Evolutionary conservation across 2,797 vertebrate genomes (phyloP), one percentile per base, ranked within the genome.

Genomic region (Synanceia verrucosa): DNA sequence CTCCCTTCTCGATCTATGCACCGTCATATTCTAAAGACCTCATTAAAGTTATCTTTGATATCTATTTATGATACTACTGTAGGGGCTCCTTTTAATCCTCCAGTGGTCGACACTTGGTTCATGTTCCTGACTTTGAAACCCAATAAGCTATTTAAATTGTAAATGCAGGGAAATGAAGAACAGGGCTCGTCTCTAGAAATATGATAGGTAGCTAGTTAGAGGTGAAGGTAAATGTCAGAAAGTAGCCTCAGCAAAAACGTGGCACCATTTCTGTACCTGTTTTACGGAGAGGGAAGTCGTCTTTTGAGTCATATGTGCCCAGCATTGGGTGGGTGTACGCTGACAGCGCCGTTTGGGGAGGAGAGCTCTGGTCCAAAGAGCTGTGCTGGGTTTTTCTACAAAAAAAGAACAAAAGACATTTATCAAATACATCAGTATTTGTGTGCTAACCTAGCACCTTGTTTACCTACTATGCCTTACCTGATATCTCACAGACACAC

Each of bases 251-350:
- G 19, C 9, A 19, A 29, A 28, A 56, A 12, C 19, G 21, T 29
- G 3, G 36, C 33, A 18, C 8, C 16, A 5, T 6, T n/a, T 62
- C 47, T 84, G 51, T 88, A 99, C 98, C 98, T 94, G 98, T 99
- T 92, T 99, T 99, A 78, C 98, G 94, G 70, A 99, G 96, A 1
- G 98, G 98, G 83, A 99, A 99, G 95, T 99, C 97, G 0, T 99
- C 96, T 93, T 96, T 99, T 83, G 96, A 92, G 92, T 99, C 97
- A 0, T 99, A 99, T 90, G 97, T 95, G 43, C 97, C 97, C 90
- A 99, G 94, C 58, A 97, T 91, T 0, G 96, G 96, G 81, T 98
- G 96, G 91, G 95, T 96, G 91, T 97, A 99, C 60, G 96, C 94
- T 67, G 96, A 96, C 53, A 96, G 85, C n/a, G 95, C 94, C 1